Base-by-base conservation (phyloP, 2,888 invertebrate species). In the Nebria salina region DNA sequence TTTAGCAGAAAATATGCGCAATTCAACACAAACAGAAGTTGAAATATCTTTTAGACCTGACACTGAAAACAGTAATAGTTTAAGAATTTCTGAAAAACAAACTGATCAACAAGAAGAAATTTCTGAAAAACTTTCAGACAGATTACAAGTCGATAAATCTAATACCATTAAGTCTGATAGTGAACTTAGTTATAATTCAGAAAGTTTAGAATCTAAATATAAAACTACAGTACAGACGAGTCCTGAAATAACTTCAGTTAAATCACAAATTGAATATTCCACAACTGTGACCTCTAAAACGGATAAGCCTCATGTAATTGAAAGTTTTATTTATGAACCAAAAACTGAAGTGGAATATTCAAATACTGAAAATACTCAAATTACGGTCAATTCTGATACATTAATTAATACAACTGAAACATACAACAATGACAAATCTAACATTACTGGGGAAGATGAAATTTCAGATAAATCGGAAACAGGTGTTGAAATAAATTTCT, bases 401-500 rank as follows among this genome's bases (percentile, higher is more conserved):
- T 11, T 54, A 54, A 11, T 54, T 11, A 54, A 54, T 54, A 54
- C 54, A 54, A 54, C 54, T 54, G 13, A 54, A 54, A 54, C 54
- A 54, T 54, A 7, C 54, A 54, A 54, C 54, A 54, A 8, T 54
- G 54, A 54, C 4, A 68, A 8, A 68, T 25, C 70, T 13, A 26
- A 77, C 68, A 41, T 68, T 26, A 34, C 13, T 54, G 13, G 0
- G 6, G 54, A 68, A 68, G 68, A 20, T 25, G 20, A 74, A n/a
- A 43, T 41, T 72, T 25, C 26, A 54, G 43, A 20, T 25, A 26
- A 68, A 68, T 68, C 68, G 4, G 26, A 8, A 68, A 15, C 68
- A 68, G n/a, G 68, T 75, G 54, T 54, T 70, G 64, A 80, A 64
- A 15, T 26, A 26, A 70, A 34, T 74, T n/a, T 70, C 9, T 54